Conservation (phyloP, 2,113 vertebrate genomes). For the Podarcis raffonei region DNA sequence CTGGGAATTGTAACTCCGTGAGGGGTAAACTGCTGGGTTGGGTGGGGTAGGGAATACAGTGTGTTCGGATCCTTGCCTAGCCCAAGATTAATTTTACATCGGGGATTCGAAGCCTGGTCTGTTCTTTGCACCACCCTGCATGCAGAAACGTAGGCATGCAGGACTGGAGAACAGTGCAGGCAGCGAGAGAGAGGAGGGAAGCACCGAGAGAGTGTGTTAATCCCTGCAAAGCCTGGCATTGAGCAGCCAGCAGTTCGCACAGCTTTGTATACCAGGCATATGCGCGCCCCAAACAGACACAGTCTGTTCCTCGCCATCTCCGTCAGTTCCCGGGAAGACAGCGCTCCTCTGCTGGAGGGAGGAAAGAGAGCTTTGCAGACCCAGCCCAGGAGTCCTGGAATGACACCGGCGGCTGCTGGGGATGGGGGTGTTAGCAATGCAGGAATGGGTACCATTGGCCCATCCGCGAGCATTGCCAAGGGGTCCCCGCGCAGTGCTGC, state of each 20-base stretch:
- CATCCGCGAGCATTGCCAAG: background rate
- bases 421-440: background rate
- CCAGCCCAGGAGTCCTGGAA: background rate
- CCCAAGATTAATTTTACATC: background rate
- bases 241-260: background rate
- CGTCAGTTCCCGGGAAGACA: background rate
- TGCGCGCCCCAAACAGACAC: background rate
- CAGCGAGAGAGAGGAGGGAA: background rate
- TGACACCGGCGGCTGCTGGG: background rate
- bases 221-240: background rate
- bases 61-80: no score
- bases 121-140: background rate
- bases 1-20: no score
- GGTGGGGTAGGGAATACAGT: no score
- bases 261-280: background rate
- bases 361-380: background rate
- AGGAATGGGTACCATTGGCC: background rate
- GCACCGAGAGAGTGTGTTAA: background rate
- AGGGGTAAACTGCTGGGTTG: no score
- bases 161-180: background rate
- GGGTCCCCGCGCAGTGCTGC: no score
- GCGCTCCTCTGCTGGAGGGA: background rate
- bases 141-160: background rate
- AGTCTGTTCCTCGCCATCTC: background rate
- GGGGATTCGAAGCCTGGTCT: background rate